Evolutionary conservation across 2,113 vertebrate genomes (phyloP), one percentile per base, ranked within the genome.

Genomic region (Tupaia chinensis): DNA sequence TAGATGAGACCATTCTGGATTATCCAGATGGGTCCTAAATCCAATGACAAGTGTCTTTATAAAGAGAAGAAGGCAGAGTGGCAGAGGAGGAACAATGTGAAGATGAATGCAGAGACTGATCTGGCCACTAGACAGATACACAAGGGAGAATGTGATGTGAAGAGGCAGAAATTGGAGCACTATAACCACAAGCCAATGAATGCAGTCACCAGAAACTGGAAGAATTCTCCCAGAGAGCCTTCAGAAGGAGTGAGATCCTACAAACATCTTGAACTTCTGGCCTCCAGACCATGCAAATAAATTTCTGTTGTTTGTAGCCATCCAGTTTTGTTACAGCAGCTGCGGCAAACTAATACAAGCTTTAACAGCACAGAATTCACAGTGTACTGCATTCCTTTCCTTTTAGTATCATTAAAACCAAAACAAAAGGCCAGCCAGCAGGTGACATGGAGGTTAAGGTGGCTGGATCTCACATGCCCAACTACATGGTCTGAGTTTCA

Each of bases 381-480:
- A 83, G 44, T 0, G 5, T 14, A 65, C 3, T 76, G 0, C 13
- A 56, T 84, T 81, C 11, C 60, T 87, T 82, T 69, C 58, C 66
- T 90, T 74, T 53, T 94, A 56, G n/a, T 80, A 68, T 16, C 4
- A 86, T 56, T 69, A 83, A 89, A 90, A 95, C 85, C 29, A 27
- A 74, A 79, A 65, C 44, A n/a, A 79, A 89, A 60, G 44, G 44
- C 44, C 44, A 44, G 44, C 44, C 44, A 44, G 44, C 44, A 44
- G 44, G 5, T 44, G 44, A 44, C 44, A 44, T 44, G 44, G 44
- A 44, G 44, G 44, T 44, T 44, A 44, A 44, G 44, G 44, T 44
- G 44, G 44, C 44, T 44, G 44, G 44, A 44, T 44, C 44, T 44
- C 44, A 44, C 44, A 44, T 44, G 44, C 44, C 44, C 44, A 44